phyloP scores from a whole-genome alignment of 2,113 vertebrate genomes.

The Prionailurus bengalensis region DNA sequence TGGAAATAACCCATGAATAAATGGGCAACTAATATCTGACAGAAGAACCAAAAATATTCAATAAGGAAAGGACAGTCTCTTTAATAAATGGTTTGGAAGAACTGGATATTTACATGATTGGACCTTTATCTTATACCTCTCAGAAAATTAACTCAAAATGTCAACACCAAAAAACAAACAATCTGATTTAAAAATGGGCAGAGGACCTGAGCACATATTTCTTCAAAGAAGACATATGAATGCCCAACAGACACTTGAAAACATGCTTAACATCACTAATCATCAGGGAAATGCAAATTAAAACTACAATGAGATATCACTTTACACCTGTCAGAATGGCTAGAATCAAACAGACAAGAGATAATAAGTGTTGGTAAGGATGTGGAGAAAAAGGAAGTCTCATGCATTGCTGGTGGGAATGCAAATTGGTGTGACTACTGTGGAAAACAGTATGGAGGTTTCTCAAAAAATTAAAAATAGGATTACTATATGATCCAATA shows the following conservation, averaged over 20 bases:
- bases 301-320: not conserved
- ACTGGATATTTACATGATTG: not conserved
- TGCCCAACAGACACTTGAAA: not conserved
- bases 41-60: not conserved
- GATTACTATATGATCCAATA: not conserved
- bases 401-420: not conserved
- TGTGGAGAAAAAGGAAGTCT: not conserved
- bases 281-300: not conserved
- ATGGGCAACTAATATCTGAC: not conserved
- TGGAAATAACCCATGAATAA: not conserved
- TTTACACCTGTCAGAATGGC: not conserved
- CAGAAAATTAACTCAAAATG: not conserved
- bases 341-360: not conserved
- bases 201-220: not conserved
- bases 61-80: not conserved
- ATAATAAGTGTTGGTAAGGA: not conserved
- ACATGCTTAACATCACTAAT: not conserved
- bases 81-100: not conserved
- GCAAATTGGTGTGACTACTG: not conserved
- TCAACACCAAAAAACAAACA: not conserved
- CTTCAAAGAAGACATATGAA: not conserved
- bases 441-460: not conserved
- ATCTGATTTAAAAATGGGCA: not conserved
- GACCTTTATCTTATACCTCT: not conserved
- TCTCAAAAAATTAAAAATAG: not conserved